Evolutionary conservation across 2,888 invertebrate genomes (phyloP).

Genomic region (Gastrophysa polygoni): DNA sequence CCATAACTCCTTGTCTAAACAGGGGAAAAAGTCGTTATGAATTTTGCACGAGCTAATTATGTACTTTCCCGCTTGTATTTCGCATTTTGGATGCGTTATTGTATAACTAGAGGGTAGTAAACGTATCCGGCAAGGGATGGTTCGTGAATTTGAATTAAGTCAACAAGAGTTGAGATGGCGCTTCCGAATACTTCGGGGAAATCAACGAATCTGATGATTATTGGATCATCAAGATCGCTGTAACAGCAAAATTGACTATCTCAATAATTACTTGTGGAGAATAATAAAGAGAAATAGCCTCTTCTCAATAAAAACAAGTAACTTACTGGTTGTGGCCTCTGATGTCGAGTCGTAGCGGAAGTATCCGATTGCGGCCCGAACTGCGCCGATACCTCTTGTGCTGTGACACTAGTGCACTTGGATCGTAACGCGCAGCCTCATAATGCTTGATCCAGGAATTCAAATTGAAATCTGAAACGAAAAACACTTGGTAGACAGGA

Average conservation of each 20-base stretch:
- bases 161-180: not conserved
- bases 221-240: not conserved
- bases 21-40: slow-evolving; percentile 9
- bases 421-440: slow-evolving; percentile 80
- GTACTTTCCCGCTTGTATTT: not conserved
- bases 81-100: no score
- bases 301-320: not conserved
- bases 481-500: no score
- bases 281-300: not conserved
- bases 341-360: slow-evolving; percentile 65
- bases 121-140: no score
- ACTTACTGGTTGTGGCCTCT: slow-evolving; percentile 71
- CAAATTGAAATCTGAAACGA: slow-evolving; percentile 63
- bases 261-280: no score
- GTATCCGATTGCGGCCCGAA: slow-evolving; percentile 49
- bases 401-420: slow-evolving; percentile 56
- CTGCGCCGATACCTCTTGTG: slow-evolving; percentile 59
- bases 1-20: slow-evolving; percentile 4
- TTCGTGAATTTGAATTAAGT: not conserved
- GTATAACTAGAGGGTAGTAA: not conserved
- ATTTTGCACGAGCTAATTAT: not conserved
- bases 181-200: no score
- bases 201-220: no score
- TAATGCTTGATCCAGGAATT: slow-evolving; percentile 81
- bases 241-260: no score